Percentiles rank a stretch among this genome's conserved stretches.
phyloP scores from a whole-genome alignment of 2,888 invertebrate species.

The Lingula anatina region DNA sequence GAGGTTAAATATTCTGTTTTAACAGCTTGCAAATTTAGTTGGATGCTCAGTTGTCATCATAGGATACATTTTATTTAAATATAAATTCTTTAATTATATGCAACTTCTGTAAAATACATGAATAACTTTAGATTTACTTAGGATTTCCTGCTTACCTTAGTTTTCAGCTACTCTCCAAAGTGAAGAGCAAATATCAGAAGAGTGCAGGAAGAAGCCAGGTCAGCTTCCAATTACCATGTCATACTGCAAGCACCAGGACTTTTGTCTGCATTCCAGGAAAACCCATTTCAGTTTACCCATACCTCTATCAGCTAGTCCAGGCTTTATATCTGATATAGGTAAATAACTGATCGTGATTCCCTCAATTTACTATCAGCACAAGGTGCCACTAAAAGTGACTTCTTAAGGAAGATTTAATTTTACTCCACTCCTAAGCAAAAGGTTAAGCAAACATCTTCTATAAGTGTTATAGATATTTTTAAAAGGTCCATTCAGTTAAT shows the following conservation, averaged over 20 bases:
- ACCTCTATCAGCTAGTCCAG: slow-evolving; percentile 90
- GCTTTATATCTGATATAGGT: slow-evolving; percentile 88
- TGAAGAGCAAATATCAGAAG: slow-evolving; percentile 67
- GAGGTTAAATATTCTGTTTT: not conserved
- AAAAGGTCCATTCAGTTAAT: too few species aligned
- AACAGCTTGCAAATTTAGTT: not conserved
- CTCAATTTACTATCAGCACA: too few species aligned
- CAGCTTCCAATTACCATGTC: slow-evolving; percentile 59
- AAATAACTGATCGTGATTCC: slow-evolving; percentile 19
- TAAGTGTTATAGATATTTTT: too few species aligned
- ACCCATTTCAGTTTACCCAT: slow-evolving; percentile 89
- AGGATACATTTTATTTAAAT: too few species aligned
- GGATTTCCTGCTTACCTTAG: slow-evolving; percentile 46
- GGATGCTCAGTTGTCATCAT: not conserved
- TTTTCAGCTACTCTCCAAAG: slow-evolving; percentile 92
- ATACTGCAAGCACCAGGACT: slow-evolving; percentile 86
- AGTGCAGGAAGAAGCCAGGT: slow-evolving; percentile 54
- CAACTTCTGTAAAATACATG: too few species aligned
- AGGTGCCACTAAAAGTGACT: too few species aligned
- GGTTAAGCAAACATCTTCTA: too few species aligned
- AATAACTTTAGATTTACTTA: too few species aligned
- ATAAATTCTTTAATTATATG: too few species aligned
- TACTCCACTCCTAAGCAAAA: too few species aligned
- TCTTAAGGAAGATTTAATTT: too few species aligned
- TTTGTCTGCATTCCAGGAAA: slow-evolving; percentile 76